Conservation (phyloP, 2,113 vertebrate genomes). For the Axis porcinus region DNA sequence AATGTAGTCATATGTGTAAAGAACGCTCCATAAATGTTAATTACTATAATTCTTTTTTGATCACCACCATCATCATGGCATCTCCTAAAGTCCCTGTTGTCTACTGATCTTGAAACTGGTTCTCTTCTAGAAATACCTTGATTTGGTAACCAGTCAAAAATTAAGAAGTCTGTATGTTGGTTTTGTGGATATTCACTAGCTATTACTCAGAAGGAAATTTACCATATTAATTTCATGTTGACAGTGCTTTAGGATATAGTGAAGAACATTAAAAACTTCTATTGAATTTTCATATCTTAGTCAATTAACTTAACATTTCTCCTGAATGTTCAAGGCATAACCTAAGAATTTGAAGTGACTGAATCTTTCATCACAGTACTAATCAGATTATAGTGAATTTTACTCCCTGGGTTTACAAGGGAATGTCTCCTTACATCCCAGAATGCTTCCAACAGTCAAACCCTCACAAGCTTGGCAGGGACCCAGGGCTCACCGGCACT, state of each 20-base stretch:
- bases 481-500: not conserved
- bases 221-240: not conserved
- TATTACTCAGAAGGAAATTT: not conserved
- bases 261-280: not conserved
- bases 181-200: not conserved
- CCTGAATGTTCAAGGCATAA: not conserved
- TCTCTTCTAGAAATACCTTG: not conserved
- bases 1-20: not conserved
- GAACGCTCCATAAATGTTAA: not conserved
- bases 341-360: not conserved
- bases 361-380: not conserved
- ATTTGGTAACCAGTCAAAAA: constrained; percentile 10
- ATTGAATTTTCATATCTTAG: not conserved
- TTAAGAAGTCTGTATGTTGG: not conserved
- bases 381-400: not conserved
- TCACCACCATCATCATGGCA: not conserved
- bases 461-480: not conserved
- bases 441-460: not conserved
- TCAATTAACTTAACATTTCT: constrained; percentile 16
- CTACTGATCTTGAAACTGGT: not conserved
- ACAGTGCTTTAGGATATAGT: not conserved
- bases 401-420: not conserved
- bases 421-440: not conserved
- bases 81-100: not conserved
- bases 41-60: not conserved